phyloP scores from a whole-genome alignment of 2,113 vertebrate species.

The Podarcis muralis region DNA sequence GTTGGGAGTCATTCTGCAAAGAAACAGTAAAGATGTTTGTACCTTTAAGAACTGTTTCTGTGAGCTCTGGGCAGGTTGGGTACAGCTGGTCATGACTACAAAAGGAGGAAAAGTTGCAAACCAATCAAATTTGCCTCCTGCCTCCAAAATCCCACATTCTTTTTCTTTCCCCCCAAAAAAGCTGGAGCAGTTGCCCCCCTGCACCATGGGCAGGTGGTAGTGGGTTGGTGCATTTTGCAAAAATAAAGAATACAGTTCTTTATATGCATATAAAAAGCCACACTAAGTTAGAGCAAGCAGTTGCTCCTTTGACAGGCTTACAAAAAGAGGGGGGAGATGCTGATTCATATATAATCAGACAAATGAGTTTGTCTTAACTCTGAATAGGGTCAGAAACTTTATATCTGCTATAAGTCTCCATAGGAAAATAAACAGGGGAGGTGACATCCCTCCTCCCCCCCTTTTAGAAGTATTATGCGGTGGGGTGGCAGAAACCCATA shows the following conservation, averaged over 20 bases:
- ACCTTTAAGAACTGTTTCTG: too few species aligned
- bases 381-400: neutral
- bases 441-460: too few species aligned
- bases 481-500: neutral
- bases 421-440: neutral
- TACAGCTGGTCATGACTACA: too few species aligned
- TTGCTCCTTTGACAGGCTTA: neutral
- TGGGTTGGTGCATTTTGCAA: neutral
- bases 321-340: neutral
- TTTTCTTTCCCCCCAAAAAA: neutral
- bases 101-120: too few species aligned
- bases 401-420: neutral
- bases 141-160: too few species aligned
- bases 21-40: too few species aligned
- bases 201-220: too few species aligned
- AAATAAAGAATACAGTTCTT: too few species aligned
- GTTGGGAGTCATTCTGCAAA: too few species aligned
- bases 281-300: neutral
- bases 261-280: neutral
- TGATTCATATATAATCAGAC: neutral
- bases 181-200: neutral
- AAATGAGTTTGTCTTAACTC: neutral
- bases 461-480: neutral
- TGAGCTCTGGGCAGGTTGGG: too few species aligned
- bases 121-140: too few species aligned